phyloP scores from a whole-genome alignment of 2,113 vertebrate species.

The Pao palembangensis region DNA sequence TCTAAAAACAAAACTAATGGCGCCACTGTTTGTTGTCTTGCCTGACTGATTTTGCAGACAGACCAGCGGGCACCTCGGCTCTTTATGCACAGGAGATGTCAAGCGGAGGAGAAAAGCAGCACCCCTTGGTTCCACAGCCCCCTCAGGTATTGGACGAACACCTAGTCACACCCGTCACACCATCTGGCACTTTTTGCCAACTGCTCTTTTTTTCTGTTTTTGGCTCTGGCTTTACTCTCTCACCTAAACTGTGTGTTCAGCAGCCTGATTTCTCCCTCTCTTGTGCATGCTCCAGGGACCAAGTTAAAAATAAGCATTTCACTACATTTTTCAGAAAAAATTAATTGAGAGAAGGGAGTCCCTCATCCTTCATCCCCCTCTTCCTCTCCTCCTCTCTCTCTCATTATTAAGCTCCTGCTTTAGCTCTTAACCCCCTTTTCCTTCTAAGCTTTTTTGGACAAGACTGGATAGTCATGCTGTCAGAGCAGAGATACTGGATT shows the following conservation, averaged over 20 bases:
- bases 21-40: constrained; percentile 22
- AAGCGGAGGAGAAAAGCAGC: constrained; percentile 96
- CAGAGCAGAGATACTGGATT: constrained; percentile 50
- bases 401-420: constrained; percentile 22
- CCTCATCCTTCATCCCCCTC: constrained; percentile 4
- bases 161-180: constrained; percentile 39
- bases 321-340: constrained; percentile 10
- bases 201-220: constrained; percentile 46
- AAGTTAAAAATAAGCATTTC: constrained; percentile 3
- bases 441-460: constrained; percentile 46
- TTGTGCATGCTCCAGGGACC: constrained; percentile 58
- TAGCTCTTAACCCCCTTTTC: constrained; percentile 36
- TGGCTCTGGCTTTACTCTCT: constrained; percentile 66
- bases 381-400: neutral
- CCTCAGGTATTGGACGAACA: constrained; percentile 80
- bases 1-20: constrained; percentile 11
- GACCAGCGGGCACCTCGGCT: constrained; percentile 95
- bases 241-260: constrained; percentile 60
- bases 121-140: constrained; percentile 81
- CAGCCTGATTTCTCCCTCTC: constrained; percentile 54
- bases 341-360: constrained; percentile 17
- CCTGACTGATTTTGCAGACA: constrained; percentile 78
- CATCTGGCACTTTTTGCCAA: constrained; percentile 52
- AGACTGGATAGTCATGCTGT: constrained; percentile 32
- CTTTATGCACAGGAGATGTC: constrained; percentile 92